Percentiles rank a stretch among this genome's conserved stretches.
phyloP scores from a whole-genome alignment of 2,888 invertebrate species.

The Leucophora obtusa region DNA sequence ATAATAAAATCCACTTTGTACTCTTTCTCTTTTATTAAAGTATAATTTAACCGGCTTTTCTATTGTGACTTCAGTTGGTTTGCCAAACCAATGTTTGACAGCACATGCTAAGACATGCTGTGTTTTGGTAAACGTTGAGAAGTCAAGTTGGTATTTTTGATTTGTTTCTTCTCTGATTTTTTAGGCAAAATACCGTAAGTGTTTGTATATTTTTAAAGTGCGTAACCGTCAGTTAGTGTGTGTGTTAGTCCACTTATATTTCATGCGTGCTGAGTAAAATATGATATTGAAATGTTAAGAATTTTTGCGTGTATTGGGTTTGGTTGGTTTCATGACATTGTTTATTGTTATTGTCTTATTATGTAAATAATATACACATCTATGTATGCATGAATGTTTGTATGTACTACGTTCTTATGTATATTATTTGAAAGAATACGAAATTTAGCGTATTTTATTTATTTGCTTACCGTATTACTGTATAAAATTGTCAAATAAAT shows the following conservation, averaged over 20 bases:
- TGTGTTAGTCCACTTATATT: slow-evolving; percentile 3
- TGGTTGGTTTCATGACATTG: slow-evolving; percentile 48
- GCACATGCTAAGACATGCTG: slow-evolving; percentile 10
- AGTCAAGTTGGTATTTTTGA: slow-evolving; percentile 21
- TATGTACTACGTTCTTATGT: neutral
- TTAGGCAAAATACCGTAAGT: slow-evolving; percentile 21
- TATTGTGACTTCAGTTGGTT: slow-evolving; percentile 9
- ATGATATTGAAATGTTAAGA: slow-evolving; percentile 51
- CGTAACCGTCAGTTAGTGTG: neutral
- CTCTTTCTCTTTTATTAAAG: neutral
- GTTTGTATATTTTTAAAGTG: neutral
- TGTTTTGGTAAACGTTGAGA: slow-evolving; percentile 36
- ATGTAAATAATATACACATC: slow-evolving; percentile 37
- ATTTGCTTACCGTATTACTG: slow-evolving; percentile 27
- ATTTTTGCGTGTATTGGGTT: slow-evolving; percentile 48
- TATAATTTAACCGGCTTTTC: slow-evolving; percentile 24
- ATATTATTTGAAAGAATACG: slow-evolving; percentile 9
- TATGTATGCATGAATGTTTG: slow-evolving; percentile 2
- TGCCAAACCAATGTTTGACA: slow-evolving; percentile 30
- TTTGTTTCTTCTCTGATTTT: neutral
- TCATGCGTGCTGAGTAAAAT: slow-evolving; percentile 56
- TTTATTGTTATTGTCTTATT: slow-evolving; percentile 61
- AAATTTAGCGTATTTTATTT: slow-evolving; percentile 20
- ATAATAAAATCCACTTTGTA: neutral
- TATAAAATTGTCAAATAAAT: slow-evolving; percentile 50